Base-by-base conservation (phyloP, 2,797 vertebrate species). In the Paedocypris micromegethes region DNA sequence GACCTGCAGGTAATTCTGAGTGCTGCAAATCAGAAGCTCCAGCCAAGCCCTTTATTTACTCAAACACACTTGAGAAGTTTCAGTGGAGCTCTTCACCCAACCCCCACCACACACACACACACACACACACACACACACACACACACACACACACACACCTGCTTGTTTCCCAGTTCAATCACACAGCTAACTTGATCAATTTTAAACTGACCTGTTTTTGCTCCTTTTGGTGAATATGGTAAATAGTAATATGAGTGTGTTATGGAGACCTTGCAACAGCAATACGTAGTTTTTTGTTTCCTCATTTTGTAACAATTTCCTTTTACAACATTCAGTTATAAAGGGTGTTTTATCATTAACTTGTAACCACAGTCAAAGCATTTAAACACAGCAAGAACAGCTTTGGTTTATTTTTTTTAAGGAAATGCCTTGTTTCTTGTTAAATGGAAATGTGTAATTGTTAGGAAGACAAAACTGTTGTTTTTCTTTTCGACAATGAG, bases 101-200 rank as follows among this genome's bases (percentile, higher is more conserved):
- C 56, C 47, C 59, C 68, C 64, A 52, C 1, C 3, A 43, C 38
- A 23, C 40, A 50, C 48, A 45, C 39, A 49, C 0, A 46, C 50
- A 53, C 50, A 38, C 23, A 38, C 5, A 56, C 49, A 60, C 37
- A 42, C 48, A 63, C 41, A 58, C 81, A 79, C 78, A 77, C 79
- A 71, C 9, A 71, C 5, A 70, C 72, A 44, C 68, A 47, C 65
- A 57, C 47, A 58, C 82, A 77, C 85, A 82, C 81, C 81, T 66
- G 49, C 44, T 55, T 38, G 7, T 66, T 53, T 72, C 49, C 50
- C 50, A 59, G 38, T 44, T 50, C 39, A 61, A 69, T 48, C 51
- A 8, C 65, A 4, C 41, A 72, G 59, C 45, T 56, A 45, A 62
- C 46, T 23, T 23, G 23, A 23, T 23, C 23, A 23, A 23, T 45